phyloP scores from a whole-genome alignment of 2,797 vertebrate genomes.

The Artibeus jamaicensis region DNA sequence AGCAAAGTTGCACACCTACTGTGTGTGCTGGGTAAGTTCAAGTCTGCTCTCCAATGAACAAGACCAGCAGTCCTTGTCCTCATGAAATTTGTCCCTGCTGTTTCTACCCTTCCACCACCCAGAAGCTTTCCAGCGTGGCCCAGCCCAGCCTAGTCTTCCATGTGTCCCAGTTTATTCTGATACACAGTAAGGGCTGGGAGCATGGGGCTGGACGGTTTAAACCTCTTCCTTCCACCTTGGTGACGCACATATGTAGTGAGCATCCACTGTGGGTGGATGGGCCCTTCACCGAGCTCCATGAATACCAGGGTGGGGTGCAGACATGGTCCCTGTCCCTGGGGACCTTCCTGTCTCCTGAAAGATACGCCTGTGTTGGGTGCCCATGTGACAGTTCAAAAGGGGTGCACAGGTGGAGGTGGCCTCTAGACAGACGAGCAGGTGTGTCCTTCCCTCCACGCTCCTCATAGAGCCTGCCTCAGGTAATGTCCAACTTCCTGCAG shows the following conservation, averaged over 20 bases:
- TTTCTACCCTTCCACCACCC: not conserved
- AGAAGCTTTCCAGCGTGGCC: not conserved
- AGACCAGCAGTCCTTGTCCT: fast-evolving
- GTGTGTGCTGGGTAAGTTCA: not conserved
- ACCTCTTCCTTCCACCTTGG: not conserved
- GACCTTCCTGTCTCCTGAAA: not conserved
- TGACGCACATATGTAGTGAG: not conserved
- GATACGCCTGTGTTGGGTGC: no score
- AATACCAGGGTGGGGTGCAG: not conserved
- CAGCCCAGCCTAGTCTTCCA: not conserved
- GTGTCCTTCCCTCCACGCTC: not conserved
- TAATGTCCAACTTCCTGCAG: fast-evolving
- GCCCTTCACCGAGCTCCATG: fast-evolving
- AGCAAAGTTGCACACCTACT: not conserved
- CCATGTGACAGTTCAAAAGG: fast-evolving
- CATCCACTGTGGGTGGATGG: no score
- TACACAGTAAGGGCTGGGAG: not conserved
- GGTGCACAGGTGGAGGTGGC: not conserved
- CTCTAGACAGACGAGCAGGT: fast-evolving
- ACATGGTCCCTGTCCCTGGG: not conserved
- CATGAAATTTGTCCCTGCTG: no score
- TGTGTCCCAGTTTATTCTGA: not conserved
- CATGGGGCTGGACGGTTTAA: not conserved
- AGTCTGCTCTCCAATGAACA: not conserved
- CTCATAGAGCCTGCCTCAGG: not conserved